phyloP scores from a whole-genome alignment of 2,888 invertebrate genomes.

The Anoncus sp. region DNA sequence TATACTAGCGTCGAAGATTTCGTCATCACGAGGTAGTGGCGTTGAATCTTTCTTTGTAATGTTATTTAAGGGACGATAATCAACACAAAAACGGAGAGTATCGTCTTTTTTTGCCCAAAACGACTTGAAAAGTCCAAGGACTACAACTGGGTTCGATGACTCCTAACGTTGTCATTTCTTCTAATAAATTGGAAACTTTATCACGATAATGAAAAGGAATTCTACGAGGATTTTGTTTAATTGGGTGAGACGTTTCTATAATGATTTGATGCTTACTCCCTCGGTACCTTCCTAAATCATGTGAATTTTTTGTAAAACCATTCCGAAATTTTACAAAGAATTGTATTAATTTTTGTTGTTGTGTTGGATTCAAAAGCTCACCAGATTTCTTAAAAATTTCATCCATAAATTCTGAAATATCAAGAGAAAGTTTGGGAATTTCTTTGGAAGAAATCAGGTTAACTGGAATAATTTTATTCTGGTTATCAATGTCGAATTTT shows the following conservation, averaged over 20 bases:
- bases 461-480: background rate
- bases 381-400: no score
- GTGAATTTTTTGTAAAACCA: background rate
- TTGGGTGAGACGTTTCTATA: background rate
- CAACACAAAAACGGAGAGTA: background rate
- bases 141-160: background rate
- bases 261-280: slow-evolving; percentile 11
- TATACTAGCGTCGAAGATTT: background rate
- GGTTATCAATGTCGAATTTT: background rate
- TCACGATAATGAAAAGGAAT: slow-evolving; percentile 22
- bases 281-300: slow-evolving; percentile 6
- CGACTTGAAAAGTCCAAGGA: background rate
- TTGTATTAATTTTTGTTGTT: slow-evolving; percentile 5
- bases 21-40: background rate
- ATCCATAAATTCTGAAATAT: no score
- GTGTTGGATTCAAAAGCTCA: background rate
- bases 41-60: slow-evolving; percentile 8
- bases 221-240: slow-evolving; percentile 8
- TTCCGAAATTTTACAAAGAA: background rate
- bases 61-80: background rate
- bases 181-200: background rate
- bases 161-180: slow-evolving; percentile 8
- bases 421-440: no score
- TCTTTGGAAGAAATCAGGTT: background rate
- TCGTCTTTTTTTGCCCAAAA: slow-evolving; percentile 5